Conservation (phyloP, 2,113 vertebrate genomes). For the Neotoma lepida region DNA sequence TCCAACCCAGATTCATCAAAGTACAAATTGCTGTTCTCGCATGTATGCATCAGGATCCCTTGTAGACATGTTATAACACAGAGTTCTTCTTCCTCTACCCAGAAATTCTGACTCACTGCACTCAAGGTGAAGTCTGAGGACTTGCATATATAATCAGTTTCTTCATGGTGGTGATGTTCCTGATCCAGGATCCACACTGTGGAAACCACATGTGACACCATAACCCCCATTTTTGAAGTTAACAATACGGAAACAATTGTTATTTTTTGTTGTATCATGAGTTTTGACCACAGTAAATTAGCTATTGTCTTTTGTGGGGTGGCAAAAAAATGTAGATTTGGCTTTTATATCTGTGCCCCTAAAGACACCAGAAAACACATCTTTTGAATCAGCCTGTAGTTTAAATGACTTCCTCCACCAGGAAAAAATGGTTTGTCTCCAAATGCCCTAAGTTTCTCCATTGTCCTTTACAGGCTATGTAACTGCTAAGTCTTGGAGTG, state of each 20-base stretch:
- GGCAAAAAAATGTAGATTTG: background rate
- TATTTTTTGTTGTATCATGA: slow-evolving; percentile 15
- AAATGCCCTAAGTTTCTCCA: slow-evolving; percentile 28
- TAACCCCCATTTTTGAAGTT: background rate
- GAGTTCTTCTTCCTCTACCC: background rate
- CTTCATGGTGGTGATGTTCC: background rate
- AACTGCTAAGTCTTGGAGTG: slow-evolving; percentile 1
- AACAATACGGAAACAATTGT: slow-evolving; percentile 40
- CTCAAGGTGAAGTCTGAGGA: background rate
- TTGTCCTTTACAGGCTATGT: background rate
- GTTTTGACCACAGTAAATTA: slow-evolving; percentile 51
- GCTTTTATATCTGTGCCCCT: slow-evolving; percentile 7
- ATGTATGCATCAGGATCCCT: background rate
- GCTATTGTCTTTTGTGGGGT: background rate
- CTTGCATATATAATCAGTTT: slow-evolving; percentile 51
- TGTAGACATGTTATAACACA: background rate
- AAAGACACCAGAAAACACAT: background rate
- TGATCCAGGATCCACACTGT: background rate
- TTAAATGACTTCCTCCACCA: slow-evolving; percentile 2
- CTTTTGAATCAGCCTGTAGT: slow-evolving; percentile 27
- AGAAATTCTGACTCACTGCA: background rate
- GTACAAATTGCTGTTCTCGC: background rate
- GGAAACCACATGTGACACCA: slow-evolving; percentile 1
- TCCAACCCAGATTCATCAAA: slow-evolving; percentile 27
- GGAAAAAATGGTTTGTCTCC: background rate